Base-by-base conservation (phyloP, 1,140 invertebrate genomes). In the Caenorhabditis latens region DNA sequence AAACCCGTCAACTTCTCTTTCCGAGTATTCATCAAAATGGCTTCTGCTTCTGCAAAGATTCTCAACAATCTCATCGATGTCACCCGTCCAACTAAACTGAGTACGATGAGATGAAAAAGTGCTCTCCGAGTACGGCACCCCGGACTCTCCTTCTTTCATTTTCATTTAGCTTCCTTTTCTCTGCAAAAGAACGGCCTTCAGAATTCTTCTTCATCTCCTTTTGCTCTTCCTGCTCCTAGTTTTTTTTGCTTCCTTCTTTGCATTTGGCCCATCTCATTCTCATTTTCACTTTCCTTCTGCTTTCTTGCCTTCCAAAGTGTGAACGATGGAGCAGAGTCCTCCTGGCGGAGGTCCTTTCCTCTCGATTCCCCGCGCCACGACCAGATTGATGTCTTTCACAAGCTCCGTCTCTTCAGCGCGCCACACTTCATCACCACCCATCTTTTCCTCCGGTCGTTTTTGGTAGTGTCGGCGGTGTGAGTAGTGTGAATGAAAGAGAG, bases 211-310 rank as follows among this genome's bases (percentile, higher is more conserved):
- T 24, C 65, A 46, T 46, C 65, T 46, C 42, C 42, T 71, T 46
- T 46, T 43, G 16, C 16, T 8, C 16, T 4, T 42, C 42, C 46
- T 32, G 32, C 43, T 11, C n/a, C n/a, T n/a, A n/a, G 14, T n/a
- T 46, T 19, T 71, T 71, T 71, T n/a, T 71, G 42, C 42, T 32
- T 32, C 32, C 32, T 32, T 32, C 6, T 46, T 42, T 13, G 21
- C 67, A 46, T n/a, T 8, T n/a, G 67, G 42, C 67, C 11, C 67
- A 79, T 79, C 46, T 79, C n/a, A 79, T 79, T 79, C 46, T 79
- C 71, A 79, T 53, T 79, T 48, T 79, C 71, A 79, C n/a, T 53
- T 48, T 50, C 46, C 9, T 50, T 79, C 40, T 50, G 43, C 9
- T n/a, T 79, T 50, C 46, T 50, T 50, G 19, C 65, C 8, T 16